A percentile compares a stretch with the other conserved stretches of the same genome.
Conservation (phyloP, 2,113 vertebrate genomes). For the Prunella himalayana region DNA sequence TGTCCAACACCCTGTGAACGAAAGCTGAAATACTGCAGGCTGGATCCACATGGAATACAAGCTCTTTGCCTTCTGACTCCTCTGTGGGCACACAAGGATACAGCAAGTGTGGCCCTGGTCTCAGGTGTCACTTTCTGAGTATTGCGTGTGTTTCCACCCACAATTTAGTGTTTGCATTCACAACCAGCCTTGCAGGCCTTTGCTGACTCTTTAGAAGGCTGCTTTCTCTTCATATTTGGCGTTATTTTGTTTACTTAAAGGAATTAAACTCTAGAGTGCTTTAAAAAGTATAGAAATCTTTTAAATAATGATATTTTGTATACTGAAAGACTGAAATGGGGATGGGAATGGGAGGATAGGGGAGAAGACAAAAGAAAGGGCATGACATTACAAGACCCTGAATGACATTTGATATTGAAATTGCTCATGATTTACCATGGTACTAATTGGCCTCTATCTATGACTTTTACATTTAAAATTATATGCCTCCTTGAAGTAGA, state of each 20-base stretch:
- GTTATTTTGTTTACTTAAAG: background rate
- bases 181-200: background rate
- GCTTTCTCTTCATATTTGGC: background rate
- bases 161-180: background rate
- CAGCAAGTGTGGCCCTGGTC: no score
- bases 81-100: no score
- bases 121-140: background rate
- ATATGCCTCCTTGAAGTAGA: background rate
- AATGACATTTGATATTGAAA: constrained; percentile 26
- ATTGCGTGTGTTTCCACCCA: rapidly evolving
- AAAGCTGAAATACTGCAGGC: background rate
- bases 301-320: background rate
- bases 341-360: rapidly evolving
- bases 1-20: rapidly evolving
- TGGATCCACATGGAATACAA: background rate
- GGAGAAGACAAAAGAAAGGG: background rate
- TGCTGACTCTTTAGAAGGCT: background rate
- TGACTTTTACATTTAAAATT: constrained; percentile 13
- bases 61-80: background rate
- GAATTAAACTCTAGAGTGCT: background rate
- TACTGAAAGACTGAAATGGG: background rate
- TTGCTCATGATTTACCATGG: background rate
- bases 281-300: background rate
- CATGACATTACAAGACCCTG: background rate
- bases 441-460: constrained; percentile 21